Conservation (phyloP, 2,888 invertebrate genomes). For the Ischnura elegans region DNA sequence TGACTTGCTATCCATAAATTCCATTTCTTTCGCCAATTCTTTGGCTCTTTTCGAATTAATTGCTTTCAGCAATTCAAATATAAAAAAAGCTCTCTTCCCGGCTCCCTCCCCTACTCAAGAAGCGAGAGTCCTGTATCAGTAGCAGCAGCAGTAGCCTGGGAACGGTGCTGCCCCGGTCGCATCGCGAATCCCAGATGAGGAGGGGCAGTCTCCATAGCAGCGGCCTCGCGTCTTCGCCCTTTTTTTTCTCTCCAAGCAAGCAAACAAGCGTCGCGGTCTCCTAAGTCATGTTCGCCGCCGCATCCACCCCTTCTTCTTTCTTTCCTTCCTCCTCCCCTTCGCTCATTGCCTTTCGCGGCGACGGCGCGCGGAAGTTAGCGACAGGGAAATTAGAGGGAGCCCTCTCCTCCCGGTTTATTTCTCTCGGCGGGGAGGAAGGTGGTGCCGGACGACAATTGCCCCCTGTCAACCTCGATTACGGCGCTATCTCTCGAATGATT, state of each 20-base stretch:
- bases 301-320: not conserved
- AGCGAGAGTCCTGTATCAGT: not conserved
- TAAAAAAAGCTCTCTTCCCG: not conserved
- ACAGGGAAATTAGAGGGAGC: not conserved
- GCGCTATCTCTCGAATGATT: not conserved
- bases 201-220: not conserved
- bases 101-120: not conserved
- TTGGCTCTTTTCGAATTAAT: not conserved
- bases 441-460: slow-evolving; percentile 7
- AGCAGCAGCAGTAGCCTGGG: not conserved
- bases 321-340: not conserved
- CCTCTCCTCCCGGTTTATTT: not conserved
- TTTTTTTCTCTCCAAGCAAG: not conserved
- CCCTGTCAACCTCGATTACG: slow-evolving; percentile 4
- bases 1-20: no score
- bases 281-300: not conserved
- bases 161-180: not conserved
- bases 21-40: no score
- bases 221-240: not conserved
- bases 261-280: not conserved
- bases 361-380: not conserved
- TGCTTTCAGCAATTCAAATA: not conserved
- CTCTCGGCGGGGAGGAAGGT: not conserved
- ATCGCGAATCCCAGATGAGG: slow-evolving; percentile 2
- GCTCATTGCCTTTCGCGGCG: not conserved